Evolutionary conservation across 35 echinoderm and acorn worm genomes (phyloP).

Genomic region (Ophiothrix spiculata): DNA sequence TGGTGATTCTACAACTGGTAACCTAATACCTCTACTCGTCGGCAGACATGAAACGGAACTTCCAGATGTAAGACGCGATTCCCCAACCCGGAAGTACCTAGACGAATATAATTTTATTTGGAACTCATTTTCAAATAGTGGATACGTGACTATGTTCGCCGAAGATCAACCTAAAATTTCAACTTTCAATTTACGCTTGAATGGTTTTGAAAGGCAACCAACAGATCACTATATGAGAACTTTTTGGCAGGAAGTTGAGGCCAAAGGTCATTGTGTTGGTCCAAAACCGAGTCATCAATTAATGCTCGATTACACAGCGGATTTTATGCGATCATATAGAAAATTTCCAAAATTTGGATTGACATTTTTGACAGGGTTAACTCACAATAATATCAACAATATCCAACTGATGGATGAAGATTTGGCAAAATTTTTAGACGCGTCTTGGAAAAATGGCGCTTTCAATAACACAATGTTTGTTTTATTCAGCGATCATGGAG

Average conservation of each 20-base stretch:
- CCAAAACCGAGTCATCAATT: conserved; percentile 37
- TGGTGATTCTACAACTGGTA: conserved; percentile 55
- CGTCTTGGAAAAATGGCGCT: background rate
- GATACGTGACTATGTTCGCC: conserved; percentile 68
- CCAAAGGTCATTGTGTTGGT: conserved; percentile 25
- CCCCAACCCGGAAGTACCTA: background rate
- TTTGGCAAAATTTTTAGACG: conserved; percentile 25
- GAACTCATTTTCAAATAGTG: conserved; percentile 40
- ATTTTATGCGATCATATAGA: conserved; percentile 42
- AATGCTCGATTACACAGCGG: conserved; percentile 49
- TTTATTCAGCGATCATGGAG: conserved; percentile 60
- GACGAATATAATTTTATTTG: conserved; percentile 55
- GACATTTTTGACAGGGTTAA: conserved; percentile 38
- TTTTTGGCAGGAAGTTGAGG: conserved; percentile 31
- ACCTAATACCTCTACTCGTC: conserved; percentile 47
- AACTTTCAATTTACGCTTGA: conserved; percentile 44
- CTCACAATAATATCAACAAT: conserved; percentile 49
- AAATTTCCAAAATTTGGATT: conserved; percentile 52
- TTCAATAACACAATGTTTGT: conserved; percentile 52
- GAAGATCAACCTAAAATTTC: conserved; percentile 35
- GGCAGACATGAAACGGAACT: conserved; percentile 44
- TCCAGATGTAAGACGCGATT: conserved; percentile 28
- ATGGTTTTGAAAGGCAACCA: conserved; percentile 50
- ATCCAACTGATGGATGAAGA: conserved; percentile 39
- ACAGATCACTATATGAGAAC: conserved; percentile 76